phyloP scores from a whole-genome alignment of 2,113 vertebrate species.

The Asarcornis scutulata region DNA sequence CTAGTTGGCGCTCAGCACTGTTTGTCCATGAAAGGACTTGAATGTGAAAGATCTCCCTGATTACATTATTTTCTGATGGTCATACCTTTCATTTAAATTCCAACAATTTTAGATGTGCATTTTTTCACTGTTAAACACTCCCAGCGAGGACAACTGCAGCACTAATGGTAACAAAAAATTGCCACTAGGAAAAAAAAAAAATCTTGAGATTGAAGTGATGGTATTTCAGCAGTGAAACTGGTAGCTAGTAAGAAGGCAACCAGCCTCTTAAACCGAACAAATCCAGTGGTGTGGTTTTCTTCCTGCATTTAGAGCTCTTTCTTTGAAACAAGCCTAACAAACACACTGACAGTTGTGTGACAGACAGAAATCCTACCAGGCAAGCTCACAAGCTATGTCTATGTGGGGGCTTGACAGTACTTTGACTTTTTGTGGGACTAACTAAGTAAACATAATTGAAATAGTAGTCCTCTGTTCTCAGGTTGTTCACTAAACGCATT shows the following conservation, averaged over 20 bases:
- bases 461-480: not conserved
- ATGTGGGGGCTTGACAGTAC: not conserved
- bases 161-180: not conserved
- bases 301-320: not conserved
- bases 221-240: not conserved
- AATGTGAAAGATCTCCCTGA: not conserved
- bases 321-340: not conserved
- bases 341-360: not conserved
- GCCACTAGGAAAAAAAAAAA: not conserved
- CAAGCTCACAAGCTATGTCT: not conserved
- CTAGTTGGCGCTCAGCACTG: not conserved
- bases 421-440: not conserved
- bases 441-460: not conserved
- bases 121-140: conserved; percentile 2
- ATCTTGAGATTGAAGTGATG: not conserved
- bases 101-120: not conserved
- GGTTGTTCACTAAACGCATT: not conserved
- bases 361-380: not conserved
- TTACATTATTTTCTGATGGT: not conserved
- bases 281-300: not conserved
- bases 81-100: not conserved
- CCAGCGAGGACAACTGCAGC: not conserved
- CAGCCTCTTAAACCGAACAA: not conserved
- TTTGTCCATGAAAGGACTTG: not conserved
- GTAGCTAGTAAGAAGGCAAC: not conserved